Percentiles rank a stretch among this genome's conserved stretches.
Evolutionary conservation across 2,888 invertebrate species (phyloP).

Genomic region (Schizaphis graminum): DNA sequence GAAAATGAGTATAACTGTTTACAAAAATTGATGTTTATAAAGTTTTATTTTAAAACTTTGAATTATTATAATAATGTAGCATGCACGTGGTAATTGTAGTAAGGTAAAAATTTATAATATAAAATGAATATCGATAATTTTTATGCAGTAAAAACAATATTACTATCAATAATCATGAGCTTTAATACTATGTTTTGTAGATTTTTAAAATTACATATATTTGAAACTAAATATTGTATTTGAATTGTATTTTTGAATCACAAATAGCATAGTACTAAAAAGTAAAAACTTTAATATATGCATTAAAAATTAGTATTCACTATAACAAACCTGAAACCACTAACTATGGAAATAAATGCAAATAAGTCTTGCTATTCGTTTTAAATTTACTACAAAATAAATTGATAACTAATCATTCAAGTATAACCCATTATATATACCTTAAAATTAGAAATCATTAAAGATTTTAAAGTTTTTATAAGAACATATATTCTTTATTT

Average conservation of each 20-base stretch:
- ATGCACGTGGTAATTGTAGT: no score
- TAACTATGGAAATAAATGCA: slow-evolving; percentile 56
- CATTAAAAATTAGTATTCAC: slow-evolving; percentile 55
- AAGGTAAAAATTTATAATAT: neutral
- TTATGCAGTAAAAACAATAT: neutral
- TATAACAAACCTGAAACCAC: slow-evolving; percentile 40
- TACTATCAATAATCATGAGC: neutral
- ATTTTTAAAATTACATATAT: neutral
- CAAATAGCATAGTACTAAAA: neutral
- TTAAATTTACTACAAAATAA: slow-evolving; percentile 25
- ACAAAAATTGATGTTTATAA: neutral
- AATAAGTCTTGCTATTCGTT: slow-evolving; percentile 34
- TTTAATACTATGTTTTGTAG: neutral
- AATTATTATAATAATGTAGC: no score
- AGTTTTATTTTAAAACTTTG: neutral
- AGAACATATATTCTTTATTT: neutral
- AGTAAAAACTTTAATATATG: slow-evolving; percentile 48
- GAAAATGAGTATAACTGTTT: neutral
- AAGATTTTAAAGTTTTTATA: neutral
- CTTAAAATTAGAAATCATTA: neutral
- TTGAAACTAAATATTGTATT: neutral
- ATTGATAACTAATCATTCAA: slow-evolving; percentile 21
- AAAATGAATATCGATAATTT: neutral
- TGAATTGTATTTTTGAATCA: neutral
- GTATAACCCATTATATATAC: neutral